Evolutionary conservation across 2,888 invertebrate species (phyloP), one percentile per base, ranked within the genome.

Genomic region (Euproctis similis): DNA sequence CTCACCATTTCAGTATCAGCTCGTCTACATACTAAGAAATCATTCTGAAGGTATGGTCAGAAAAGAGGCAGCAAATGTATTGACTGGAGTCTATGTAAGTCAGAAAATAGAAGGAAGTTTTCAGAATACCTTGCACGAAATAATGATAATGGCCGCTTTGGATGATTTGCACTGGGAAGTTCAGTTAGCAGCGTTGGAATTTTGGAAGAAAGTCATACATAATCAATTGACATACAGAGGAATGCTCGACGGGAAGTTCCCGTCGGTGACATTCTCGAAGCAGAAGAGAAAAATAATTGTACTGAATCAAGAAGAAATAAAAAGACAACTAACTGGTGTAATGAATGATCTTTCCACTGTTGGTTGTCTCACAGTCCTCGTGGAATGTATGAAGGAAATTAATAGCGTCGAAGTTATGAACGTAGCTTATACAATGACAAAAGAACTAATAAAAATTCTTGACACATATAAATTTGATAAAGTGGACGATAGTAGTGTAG

Each of bases 181-280:
- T 6, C 26, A 26, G 13, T 12, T 26, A 12, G 12, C n/a, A 5
- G 18, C 26, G 3, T n/a, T 26, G 12, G 11, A 18, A 1, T 26
- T 26, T 26, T 26, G 26, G 26, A 19, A 8, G 8, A 19, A 4
- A 19, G 19, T 19, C n/a, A 87, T 91, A 20, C 72, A 80, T 12
- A 85, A 81, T 2, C 87, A 88, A n/a, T 36, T 65, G 1, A 36
- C 44, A 2, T 31, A 65, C 22, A 46, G 54, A 62, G 92, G 92
- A 18, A 90, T 92, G 89, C 87, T 92, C n/a, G 91, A 92, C 53
- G 90, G 90, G 0, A 82, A 74, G 2, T 92, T 92, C 62, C 92
- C 92, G 0, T 78, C 81, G 2, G 88, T 91, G 0, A 92, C 91
- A 0, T 92, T 92, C 57, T 92, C 91, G 17, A 26, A 12, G 4